Conservation (phyloP, 2,797 vertebrate species). For the Lemur catta region DNA sequence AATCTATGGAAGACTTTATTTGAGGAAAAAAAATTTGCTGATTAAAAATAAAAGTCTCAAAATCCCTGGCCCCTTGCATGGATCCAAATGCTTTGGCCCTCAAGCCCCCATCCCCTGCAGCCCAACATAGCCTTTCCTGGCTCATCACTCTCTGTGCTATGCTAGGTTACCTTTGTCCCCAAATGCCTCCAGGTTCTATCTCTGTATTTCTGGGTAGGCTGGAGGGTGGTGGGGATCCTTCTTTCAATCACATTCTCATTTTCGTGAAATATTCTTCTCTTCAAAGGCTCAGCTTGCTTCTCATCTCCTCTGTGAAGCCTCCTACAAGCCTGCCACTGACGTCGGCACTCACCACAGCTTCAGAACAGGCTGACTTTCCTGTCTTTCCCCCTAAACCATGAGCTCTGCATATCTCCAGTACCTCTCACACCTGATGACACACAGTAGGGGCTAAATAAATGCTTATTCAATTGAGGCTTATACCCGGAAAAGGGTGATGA, state of each 20-base stretch:
- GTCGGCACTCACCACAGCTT: rapidly evolving
- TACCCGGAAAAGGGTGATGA: background rate
- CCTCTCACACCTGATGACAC: background rate
- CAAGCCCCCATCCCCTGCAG: rapidly evolving
- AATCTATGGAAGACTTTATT: background rate
- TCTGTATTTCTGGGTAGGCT: background rate
- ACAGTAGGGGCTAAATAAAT: background rate
- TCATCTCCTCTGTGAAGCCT: background rate
- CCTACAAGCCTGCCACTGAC: background rate
- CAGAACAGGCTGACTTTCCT: too few species aligned
- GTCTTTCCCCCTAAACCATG: background rate
- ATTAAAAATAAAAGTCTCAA: background rate
- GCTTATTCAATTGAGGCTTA: background rate
- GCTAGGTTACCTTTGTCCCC: background rate
- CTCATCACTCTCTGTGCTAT: background rate
- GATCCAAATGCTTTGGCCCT: background rate
- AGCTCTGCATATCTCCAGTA: background rate
- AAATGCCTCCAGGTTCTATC: background rate
- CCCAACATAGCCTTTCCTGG: background rate
- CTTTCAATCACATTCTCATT: background rate
- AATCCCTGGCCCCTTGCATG: background rate
- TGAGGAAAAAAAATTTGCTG: background rate
- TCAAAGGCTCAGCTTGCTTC: background rate
- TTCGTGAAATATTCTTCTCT: background rate
- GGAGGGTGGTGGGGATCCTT: background rate